Percentiles rank a stretch among this genome's conserved stretches.
Evolutionary conservation across 53 echinoderm and acorn worm species (phyloP).

Genomic region (Hippasteria phrygiana): DNA sequence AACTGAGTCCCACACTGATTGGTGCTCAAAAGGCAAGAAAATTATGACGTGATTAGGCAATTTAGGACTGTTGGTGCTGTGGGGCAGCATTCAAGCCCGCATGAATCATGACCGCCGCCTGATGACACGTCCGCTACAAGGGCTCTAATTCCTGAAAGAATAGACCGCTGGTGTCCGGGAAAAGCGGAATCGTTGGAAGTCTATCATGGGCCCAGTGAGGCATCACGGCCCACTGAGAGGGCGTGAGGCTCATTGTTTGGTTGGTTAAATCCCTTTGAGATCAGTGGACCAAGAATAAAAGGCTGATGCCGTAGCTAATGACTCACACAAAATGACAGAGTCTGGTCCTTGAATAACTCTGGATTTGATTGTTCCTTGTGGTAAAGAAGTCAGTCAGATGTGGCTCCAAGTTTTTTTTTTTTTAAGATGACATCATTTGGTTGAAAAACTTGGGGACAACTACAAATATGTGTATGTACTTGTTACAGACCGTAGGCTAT

Average conservation of each 20-base stretch:
- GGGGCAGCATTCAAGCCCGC: not conserved
- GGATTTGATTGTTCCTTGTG: not conserved
- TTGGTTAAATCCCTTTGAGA: conserved; percentile 21
- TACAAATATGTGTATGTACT: no score
- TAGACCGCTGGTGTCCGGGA: not conserved
- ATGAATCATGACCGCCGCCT: not conserved
- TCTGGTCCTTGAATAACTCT: not conserved
- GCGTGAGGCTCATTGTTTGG: conserved; percentile 5
- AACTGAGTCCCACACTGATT: no score
- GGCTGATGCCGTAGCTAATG: not conserved
- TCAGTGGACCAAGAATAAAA: not conserved
- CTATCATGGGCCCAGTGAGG: not conserved
- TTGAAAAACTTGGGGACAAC: no score
- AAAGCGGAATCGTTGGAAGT: not conserved
- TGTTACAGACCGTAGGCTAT: no score
- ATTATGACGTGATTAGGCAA: not conserved
- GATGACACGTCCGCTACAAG: not conserved
- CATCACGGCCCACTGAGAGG: not conserved
- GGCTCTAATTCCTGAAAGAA: not conserved
- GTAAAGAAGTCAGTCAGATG: not conserved
- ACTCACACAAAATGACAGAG: conserved; percentile 12
- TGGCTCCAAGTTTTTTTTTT: not conserved
- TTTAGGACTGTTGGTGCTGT: not conserved
- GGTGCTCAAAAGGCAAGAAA: no score
- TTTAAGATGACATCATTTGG: no score